phyloP scores from a whole-genome alignment of 1,140 invertebrate species.

The Chlorops oryzae region DNA sequence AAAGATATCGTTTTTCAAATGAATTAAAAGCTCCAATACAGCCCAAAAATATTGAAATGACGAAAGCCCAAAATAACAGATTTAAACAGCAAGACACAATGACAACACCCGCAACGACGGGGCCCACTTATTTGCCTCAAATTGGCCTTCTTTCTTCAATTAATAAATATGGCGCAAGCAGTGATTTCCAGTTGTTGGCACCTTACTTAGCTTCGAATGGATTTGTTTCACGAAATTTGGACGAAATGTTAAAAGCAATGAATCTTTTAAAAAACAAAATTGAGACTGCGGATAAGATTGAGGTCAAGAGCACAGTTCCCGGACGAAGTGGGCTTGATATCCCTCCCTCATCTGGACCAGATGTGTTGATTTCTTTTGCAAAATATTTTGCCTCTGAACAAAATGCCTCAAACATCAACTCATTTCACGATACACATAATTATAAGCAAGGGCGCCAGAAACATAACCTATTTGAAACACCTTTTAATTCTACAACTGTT shows the following conservation, averaged over 20 bases:
- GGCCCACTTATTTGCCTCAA: conserved; percentile 42
- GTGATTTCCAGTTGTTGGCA: too few relatives aligned
- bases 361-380: conserved; percentile 68
- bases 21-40: too few relatives aligned
- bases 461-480: too few relatives aligned
- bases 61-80: too few relatives aligned
- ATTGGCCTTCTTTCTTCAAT: conserved; percentile 16
- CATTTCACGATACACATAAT: too few relatives aligned
- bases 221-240: conserved; percentile 44
- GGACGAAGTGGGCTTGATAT: conserved; percentile 57
- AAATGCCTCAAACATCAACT: conserved; percentile 51
- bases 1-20: conserved; percentile 18
- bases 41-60: too few relatives aligned
- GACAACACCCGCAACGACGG: conserved; percentile 26
- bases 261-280: conserved; percentile 40
- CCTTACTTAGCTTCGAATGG: conserved; percentile 33
- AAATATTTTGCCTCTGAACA: conserved; percentile 68
- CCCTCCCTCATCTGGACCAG: conserved; percentile 64
- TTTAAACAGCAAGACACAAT: too few relatives aligned
- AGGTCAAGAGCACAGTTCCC: conserved; percentile 10
- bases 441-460: too few relatives aligned
- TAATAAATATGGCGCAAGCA: conserved; percentile 21
- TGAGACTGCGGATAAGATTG: conserved; percentile 21
- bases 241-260: conserved; percentile 49
- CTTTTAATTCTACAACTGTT: too few relatives aligned